Percentiles rank a stretch among this genome's conserved stretches.
Conservation (phyloP, 2,113 vertebrate species). For the Theristicus caerulescens region DNA sequence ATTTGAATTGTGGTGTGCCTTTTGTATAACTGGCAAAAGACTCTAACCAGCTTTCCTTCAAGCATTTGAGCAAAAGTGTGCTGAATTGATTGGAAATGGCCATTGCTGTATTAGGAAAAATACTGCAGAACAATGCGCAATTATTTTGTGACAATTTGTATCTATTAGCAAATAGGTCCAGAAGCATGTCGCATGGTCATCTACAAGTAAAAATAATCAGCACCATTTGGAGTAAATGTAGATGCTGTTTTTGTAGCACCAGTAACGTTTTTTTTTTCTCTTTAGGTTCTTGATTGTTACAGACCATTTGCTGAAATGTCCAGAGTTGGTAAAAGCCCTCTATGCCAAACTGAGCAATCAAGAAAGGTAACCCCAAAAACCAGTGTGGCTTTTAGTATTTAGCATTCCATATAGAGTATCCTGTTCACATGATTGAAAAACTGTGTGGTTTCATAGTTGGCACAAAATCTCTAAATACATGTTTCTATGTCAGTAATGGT, state of each 20-base stretch:
- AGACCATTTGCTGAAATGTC: slow-evolving; percentile 88
- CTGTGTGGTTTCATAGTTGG: slow-evolving; percentile 71
- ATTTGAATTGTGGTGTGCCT: background rate
- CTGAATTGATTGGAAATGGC: background rate
- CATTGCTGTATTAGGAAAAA: background rate
- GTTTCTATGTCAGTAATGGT: slow-evolving; percentile 77
- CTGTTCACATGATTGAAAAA: slow-evolving; percentile 66
- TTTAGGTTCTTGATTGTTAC: slow-evolving; percentile 89
- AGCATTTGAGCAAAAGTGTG: background rate
- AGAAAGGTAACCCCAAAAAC: slow-evolving; percentile 85
- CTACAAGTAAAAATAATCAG: background rate
- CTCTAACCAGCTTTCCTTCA: background rate
- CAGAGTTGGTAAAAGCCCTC: slow-evolving; percentile 82
- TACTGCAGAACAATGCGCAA: background rate
- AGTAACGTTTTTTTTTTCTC: background rate
- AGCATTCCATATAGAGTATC: slow-evolving; percentile 64
- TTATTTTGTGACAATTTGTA: background rate
- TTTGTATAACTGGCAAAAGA: background rate
- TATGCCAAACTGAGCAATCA: slow-evolving; percentile 85
- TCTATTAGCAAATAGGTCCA: background rate
- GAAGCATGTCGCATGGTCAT: fast-evolving
- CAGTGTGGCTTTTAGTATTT: slow-evolving; percentile 63
- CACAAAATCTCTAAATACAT: slow-evolving; percentile 72
- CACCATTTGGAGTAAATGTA: background rate
- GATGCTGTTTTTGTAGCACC: background rate